Evolutionary conservation across 2,888 invertebrate species (phyloP).

Genomic region (Drosophila vallismaia): DNA sequence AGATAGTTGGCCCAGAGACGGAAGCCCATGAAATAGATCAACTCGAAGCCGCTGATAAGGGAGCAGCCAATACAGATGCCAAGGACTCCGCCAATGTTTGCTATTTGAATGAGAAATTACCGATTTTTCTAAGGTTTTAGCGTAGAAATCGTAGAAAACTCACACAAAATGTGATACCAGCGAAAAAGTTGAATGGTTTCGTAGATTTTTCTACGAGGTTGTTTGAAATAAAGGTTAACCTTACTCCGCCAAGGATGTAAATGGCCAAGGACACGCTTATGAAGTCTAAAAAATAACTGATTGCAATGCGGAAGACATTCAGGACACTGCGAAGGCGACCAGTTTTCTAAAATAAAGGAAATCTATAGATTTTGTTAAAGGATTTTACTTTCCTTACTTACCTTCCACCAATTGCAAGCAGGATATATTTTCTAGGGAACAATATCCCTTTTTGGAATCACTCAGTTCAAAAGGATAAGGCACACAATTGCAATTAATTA

Average conservation of each 20-base stretch:
- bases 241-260: conserved; percentile 29
- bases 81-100: conserved; percentile 79
- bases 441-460: conserved; percentile 45
- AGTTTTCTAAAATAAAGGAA: conserved; percentile 20
- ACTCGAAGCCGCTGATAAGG: conserved; percentile 77
- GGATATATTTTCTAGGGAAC: conserved; percentile 64
- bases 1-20: conserved; percentile 62
- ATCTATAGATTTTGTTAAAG: neutral
- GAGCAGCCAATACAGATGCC: conserved; percentile 81
- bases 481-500: conserved; percentile 70
- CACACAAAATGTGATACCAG: conserved; percentile 79
- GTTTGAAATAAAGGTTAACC: conserved; percentile 59
- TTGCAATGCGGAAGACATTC: conserved; percentile 73
- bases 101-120: conserved; percentile 41
- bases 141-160: conserved; percentile 46
- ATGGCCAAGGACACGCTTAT: conserved; percentile 48
- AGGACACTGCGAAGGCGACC: conserved; percentile 54
- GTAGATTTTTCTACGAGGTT: conserved; percentile 55
- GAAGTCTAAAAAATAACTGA: conserved; percentile 59
- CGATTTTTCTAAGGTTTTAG: neutral
- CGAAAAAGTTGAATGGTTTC: conserved; percentile 64
- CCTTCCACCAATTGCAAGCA: conserved; percentile 71
- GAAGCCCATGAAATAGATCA: conserved; percentile 73
- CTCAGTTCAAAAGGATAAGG: conserved; percentile 52
- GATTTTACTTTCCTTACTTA: conserved; percentile 33